Evolutionary conservation across 2,888 invertebrate species (phyloP).

Genomic region (Tillus elongatus): DNA sequence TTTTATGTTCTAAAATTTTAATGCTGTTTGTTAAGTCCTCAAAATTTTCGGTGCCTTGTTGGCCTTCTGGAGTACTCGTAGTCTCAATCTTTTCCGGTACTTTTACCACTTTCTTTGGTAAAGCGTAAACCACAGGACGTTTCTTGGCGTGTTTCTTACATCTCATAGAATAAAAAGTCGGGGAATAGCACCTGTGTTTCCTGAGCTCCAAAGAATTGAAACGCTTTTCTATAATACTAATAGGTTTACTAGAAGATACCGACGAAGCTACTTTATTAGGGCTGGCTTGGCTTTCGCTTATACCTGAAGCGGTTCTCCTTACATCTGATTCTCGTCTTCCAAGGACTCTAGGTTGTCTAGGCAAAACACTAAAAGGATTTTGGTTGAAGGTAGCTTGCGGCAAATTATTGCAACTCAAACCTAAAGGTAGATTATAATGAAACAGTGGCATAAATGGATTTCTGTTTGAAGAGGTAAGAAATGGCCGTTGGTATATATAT

Average conservation of each 20-base stretch:
- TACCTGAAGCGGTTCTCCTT: conserved; percentile 32
- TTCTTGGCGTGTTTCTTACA: conserved; percentile 40
- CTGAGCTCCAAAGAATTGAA: conserved; percentile 37
- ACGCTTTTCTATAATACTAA: conserved; percentile 27
- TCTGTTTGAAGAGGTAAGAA: too few relatives aligned
- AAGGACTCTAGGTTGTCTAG: conserved; percentile 20
- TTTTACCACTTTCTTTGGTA: conserved; percentile 32
- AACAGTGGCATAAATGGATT: conserved; percentile 21
- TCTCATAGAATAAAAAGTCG: conserved; percentile 41
- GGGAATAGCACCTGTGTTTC: conserved; percentile 41
- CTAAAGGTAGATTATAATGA: conserved; percentile 18
- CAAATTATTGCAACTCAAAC: background rate
- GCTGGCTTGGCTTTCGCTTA: conserved; percentile 12
- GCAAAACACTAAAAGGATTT: conserved; percentile 2
- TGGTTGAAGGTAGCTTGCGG: background rate
- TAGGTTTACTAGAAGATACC: conserved; percentile 16
- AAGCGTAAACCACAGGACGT: conserved; percentile 36
- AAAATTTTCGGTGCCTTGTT: conserved; percentile 43
- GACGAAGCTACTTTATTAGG: conserved; percentile 10
- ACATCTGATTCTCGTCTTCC: conserved; percentile 33
- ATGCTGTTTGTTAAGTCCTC: conserved; percentile 60
- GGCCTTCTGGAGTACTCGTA: background rate
- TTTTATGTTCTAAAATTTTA: conserved; percentile 52
- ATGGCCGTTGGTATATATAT: too few relatives aligned
- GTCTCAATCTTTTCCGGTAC: conserved; percentile 7